phyloP scores from a whole-genome alignment of 2,797 vertebrate genomes.

The Apodemus agrarius region DNA sequence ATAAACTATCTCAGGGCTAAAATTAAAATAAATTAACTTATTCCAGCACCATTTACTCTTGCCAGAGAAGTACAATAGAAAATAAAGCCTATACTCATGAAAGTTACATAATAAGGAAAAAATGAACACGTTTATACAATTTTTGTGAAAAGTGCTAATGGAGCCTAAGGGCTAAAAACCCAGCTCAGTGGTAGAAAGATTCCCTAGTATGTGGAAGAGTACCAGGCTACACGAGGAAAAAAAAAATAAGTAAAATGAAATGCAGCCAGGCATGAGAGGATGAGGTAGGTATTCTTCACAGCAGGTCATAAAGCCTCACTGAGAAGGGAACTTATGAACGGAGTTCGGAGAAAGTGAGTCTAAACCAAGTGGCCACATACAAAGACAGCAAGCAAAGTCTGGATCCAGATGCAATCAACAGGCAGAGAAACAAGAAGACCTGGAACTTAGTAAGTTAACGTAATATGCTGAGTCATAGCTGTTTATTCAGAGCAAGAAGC shows the following conservation, averaged over 20 bases:
- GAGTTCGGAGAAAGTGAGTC: neutral
- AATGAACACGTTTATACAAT: neutral
- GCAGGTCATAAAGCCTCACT: neutral
- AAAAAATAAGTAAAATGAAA: neutral
- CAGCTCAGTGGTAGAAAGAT: neutral
- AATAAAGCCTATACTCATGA: neutral
- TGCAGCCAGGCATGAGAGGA: too few species aligned
- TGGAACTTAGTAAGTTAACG: neutral
- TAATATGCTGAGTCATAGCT: neutral
- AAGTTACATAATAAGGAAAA: neutral
- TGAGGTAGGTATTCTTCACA: neutral
- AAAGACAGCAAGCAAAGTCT: neutral
- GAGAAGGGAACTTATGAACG: neutral
- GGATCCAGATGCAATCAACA: neutral
- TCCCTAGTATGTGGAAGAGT: neutral
- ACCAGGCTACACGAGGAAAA: neutral
- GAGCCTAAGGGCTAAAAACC: neutral
- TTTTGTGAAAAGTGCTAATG: neutral
- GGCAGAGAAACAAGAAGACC: constrained; percentile 14
- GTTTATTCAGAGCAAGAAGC: neutral
- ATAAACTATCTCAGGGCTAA: neutral
- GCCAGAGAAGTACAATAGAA: neutral
- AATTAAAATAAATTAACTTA: constrained; percentile 12
- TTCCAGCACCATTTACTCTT: neutral
- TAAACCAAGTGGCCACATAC: neutral